Evolutionary conservation across 2,888 invertebrate species (phyloP).

Genomic region (Drosophila birchii): DNA sequence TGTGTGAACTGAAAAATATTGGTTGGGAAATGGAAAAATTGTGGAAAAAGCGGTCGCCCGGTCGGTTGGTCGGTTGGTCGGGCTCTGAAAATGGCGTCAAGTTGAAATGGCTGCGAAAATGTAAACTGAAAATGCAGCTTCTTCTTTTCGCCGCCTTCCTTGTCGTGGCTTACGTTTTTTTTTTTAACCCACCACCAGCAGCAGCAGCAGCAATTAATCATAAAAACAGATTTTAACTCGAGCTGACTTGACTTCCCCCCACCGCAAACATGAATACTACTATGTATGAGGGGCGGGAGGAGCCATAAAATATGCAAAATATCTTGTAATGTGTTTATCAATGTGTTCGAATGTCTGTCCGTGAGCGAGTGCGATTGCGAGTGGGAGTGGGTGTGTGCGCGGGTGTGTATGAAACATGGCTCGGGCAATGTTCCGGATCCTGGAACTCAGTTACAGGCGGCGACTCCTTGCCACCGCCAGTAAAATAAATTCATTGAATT

Average conservation of each 20-base stretch:
- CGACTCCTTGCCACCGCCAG: slow-evolving; percentile 12
- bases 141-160: slow-evolving; percentile 7
- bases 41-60: background rate
- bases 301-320: slow-evolving; percentile 74
- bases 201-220: slow-evolving; percentile 63
- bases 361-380: background rate
- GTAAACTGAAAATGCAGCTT: slow-evolving; percentile 48
- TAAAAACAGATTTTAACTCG: slow-evolving; percentile 73
- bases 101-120: slow-evolving; percentile 60
- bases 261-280: slow-evolving; percentile 6
- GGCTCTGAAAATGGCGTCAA: slow-evolving; percentile 45
- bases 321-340: slow-evolving; percentile 78
- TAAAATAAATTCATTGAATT: slow-evolving; percentile 70
- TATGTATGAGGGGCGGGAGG: background rate
- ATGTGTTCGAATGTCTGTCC: slow-evolving; percentile 42
- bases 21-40: slow-evolving; percentile 2
- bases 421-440: slow-evolving; percentile 47
- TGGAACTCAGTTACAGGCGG: slow-evolving; percentile 28
- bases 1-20: slow-evolving; percentile 14
- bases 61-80: background rate
- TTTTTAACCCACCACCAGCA: slow-evolving; percentile 34
- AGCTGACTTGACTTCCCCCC: slow-evolving; percentile 28
- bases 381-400: background rate
- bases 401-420: slow-evolving; percentile 40
- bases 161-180: slow-evolving; percentile 38